phyloP scores from a whole-genome alignment of 2,888 invertebrate species.

The Himalopsyche kuldschensis region DNA sequence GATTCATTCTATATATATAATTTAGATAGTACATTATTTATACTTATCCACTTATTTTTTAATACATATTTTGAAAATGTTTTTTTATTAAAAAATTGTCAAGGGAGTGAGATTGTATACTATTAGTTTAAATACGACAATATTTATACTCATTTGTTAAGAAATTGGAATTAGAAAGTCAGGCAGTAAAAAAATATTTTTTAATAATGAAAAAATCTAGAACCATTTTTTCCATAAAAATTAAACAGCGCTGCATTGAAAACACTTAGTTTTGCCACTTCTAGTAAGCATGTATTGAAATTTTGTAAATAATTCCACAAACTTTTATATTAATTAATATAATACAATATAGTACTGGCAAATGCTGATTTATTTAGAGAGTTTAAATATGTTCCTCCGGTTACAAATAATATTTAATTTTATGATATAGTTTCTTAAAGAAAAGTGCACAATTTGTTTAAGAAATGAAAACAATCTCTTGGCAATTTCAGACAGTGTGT shows the following conservation, averaged over 20 bases:
- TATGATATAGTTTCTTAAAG: conserved; percentile 16
- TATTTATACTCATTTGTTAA: background rate
- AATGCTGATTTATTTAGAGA: background rate
- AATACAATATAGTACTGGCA: background rate
- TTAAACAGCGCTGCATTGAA: background rate
- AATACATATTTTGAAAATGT: too few relatives aligned
- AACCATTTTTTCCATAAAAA: background rate
- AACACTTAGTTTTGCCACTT: background rate
- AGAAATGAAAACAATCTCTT: conserved; percentile 5
- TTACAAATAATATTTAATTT: conserved; percentile 18
- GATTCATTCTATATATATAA: too few relatives aligned
- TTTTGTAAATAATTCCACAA: background rate
- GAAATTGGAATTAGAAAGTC: background rate
- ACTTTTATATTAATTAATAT: background rate
- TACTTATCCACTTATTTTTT: too few relatives aligned
- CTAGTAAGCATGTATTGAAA: background rate
- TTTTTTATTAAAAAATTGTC: background rate
- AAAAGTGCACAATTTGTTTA: conserved; percentile 22
- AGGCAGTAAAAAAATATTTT: background rate
- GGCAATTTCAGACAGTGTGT: background rate
- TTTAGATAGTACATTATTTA: too few relatives aligned
- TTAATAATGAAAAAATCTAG: background rate
- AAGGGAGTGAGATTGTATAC: background rate
- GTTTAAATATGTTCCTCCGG: conserved; percentile 24
- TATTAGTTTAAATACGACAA: background rate